A percentile compares a stretch with the other conserved stretches of the same genome.
phyloP scores from a whole-genome alignment of 2,888 invertebrate genomes.

The Proisotoma minuta region DNA sequence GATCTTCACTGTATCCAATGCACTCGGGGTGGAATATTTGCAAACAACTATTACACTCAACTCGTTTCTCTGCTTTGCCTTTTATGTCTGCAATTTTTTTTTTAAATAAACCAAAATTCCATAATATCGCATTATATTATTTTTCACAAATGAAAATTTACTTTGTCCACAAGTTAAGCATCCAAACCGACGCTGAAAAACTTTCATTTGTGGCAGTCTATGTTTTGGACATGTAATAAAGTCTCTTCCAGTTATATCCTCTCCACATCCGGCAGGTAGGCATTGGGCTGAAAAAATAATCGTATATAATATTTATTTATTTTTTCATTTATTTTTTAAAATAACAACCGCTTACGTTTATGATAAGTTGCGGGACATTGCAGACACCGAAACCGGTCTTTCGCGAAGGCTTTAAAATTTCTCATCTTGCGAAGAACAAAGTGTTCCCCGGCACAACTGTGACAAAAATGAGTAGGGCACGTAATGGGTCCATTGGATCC shows the following conservation, averaged over 20 bases:
- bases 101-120: too few relatives aligned
- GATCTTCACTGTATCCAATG: constrained; percentile 24
- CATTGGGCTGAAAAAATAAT: constrained; percentile 24
- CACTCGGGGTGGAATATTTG: constrained; percentile 38
- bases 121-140: too few relatives aligned
- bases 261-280: constrained; percentile 39
- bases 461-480: constrained; percentile 43
- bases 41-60: constrained; percentile 31
- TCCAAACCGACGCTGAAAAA: constrained; percentile 31
- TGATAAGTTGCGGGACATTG: constrained; percentile 39
- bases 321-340: not conserved
- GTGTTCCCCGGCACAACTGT: constrained; percentile 43
- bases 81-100: constrained; percentile 20
- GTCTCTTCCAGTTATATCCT: constrained; percentile 24
- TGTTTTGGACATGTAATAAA: constrained; percentile 40
- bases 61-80: constrained; percentile 12
- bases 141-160: constrained; percentile 16
- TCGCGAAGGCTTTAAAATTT: constrained; percentile 19
- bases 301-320: not conserved
- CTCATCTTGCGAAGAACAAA: constrained; percentile 27
- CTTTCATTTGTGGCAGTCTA: constrained; percentile 20
- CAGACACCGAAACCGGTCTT: constrained; percentile 24
- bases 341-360: constrained; percentile 29
- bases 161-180: constrained; percentile 38
- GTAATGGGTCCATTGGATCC: constrained; percentile 36